Evolutionary conservation across 1,140 invertebrate genomes (phyloP).

Genomic region (Diplogasteroides magnus): DNA sequence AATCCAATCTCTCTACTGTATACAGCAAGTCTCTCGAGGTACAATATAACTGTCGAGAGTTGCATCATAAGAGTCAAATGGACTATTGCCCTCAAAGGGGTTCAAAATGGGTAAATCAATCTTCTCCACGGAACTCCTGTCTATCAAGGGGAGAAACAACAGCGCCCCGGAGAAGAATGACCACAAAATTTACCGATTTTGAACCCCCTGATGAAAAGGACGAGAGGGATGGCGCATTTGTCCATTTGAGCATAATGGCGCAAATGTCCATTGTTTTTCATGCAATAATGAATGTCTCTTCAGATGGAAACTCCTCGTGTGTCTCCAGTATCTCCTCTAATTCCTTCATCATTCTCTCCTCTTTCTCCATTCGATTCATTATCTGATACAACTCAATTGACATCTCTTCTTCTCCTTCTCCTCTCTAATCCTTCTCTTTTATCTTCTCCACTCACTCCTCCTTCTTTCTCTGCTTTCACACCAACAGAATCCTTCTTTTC

Average conservation of each 20-base stretch:
- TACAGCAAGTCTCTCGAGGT: neutral
- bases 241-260: too few species aligned
- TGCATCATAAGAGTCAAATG: too few species aligned
- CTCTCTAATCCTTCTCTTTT: neutral
- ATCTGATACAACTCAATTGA: neutral
- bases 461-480: neutral
- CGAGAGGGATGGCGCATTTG: too few species aligned
- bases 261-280: too few species aligned
- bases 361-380: neutral
- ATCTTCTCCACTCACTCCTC: neutral
- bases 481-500: neutral
- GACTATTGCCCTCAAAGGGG: too few species aligned
- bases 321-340: neutral
- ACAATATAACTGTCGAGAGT: neutral
- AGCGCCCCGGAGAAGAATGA: too few species aligned
- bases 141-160: too few species aligned
- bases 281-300: neutral
- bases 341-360: neutral
- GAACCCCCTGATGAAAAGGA: too few species aligned
- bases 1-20: neutral
- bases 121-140: too few species aligned
- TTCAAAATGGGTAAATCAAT: too few species aligned
- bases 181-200: too few species aligned
- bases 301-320: neutral
- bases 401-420: neutral